phyloP scores from a whole-genome alignment of 2,888 invertebrate genomes.

The Eristalis tenax region DNA sequence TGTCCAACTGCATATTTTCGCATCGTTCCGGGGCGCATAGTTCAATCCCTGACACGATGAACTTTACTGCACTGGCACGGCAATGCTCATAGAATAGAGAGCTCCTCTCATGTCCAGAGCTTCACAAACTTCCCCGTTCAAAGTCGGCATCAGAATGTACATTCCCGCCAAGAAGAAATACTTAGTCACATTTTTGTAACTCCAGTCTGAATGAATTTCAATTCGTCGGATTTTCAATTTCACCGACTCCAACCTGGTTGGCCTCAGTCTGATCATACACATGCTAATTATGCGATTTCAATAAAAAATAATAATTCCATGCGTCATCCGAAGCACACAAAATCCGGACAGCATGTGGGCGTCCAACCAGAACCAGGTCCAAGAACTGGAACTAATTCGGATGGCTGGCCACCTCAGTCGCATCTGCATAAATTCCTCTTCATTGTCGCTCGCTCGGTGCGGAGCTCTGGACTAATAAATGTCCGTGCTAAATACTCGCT shows the following conservation, averaged over 20 bases:
- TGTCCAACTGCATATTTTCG: no score
- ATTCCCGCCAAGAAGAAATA: no score
- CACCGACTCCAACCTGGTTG: neutral
- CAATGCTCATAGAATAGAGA: no score
- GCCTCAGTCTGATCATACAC: neutral
- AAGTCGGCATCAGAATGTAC: no score
- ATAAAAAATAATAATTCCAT: neutral
- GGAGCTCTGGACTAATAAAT: neutral
- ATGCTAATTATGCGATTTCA: neutral
- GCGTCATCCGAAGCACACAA: neutral
- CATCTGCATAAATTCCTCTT: neutral
- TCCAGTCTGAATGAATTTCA: neutral
- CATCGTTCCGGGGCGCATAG: no score
- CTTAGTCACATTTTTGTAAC: no score
- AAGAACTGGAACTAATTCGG: neutral
- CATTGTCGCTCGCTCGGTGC: no score
- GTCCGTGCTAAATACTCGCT: conserved; percentile 23
- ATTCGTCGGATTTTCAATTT: neutral
- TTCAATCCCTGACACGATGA: no score
- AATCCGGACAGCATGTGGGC: neutral
- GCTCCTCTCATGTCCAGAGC: no score
- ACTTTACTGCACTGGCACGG: no score
- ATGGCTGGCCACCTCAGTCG: neutral
- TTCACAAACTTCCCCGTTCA: no score
- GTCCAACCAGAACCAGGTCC: neutral